phyloP scores from a whole-genome alignment of 2,888 invertebrate species.

The Mimumesa dahlbomi region DNA sequence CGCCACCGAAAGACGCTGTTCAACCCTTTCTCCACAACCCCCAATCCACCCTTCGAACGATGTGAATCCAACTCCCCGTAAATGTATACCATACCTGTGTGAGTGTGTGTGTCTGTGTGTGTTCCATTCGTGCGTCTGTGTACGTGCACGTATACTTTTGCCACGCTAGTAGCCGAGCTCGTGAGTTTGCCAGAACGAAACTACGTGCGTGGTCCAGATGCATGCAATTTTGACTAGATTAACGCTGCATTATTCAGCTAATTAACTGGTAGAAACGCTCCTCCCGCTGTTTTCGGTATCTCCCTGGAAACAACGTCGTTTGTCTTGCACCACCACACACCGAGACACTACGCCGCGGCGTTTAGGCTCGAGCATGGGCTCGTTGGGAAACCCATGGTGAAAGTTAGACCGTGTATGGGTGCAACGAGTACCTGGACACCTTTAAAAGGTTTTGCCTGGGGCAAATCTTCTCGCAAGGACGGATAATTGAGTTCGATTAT shows the following conservation, averaged over 20 bases:
- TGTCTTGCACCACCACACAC: slow-evolving; percentile 61
- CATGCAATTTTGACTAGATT: slow-evolving; percentile 79
- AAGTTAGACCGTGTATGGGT: slow-evolving; percentile 29
- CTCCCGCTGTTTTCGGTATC: slow-evolving; percentile 66
- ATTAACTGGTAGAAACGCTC: slow-evolving; percentile 73
- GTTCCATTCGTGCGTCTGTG: slow-evolving; percentile 17
- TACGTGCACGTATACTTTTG: slow-evolving; percentile 41
- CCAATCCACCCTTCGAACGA: too few relatives aligned
- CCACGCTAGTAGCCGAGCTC: slow-evolving; percentile 49
- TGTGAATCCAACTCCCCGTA: slow-evolving; percentile 46
- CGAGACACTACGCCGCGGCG: slow-evolving; percentile 43
- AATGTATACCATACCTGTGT: slow-evolving; percentile 23
- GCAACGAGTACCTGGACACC: slow-evolving; percentile 30
- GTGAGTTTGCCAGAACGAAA: slow-evolving; percentile 68
- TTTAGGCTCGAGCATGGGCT: slow-evolving; percentile 37
- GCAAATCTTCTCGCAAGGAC: too few relatives aligned
- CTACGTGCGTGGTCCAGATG: slow-evolving; percentile 69
- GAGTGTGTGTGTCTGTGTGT: slow-evolving; percentile 6
- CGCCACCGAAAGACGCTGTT: slow-evolving; percentile 59
- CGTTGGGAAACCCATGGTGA: too few relatives aligned
- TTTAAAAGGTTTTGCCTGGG: too few relatives aligned
- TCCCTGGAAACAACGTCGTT: slow-evolving; percentile 65
- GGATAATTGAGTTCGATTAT: too few relatives aligned
- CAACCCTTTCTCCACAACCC: too few relatives aligned
- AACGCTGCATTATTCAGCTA: slow-evolving; percentile 79